Evolutionary conservation across 2,888 invertebrate species (phyloP).

Genomic region (Augiades crinisus): DNA sequence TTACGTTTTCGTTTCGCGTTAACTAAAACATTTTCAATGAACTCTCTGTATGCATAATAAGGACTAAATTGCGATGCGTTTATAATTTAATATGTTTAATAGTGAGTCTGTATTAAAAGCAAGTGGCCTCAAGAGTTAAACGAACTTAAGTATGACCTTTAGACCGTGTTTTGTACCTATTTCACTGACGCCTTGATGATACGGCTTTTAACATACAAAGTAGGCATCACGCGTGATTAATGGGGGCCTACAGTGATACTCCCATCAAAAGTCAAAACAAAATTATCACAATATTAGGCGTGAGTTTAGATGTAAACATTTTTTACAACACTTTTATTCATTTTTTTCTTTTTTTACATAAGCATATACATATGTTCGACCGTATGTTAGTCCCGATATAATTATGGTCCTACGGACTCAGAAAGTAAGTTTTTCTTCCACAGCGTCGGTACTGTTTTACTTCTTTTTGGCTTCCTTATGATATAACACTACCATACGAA

Average conservation of each 20-base stretch:
- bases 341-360: too few species aligned
- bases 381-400: too few species aligned
- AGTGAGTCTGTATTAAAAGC: slow-evolving; percentile 9
- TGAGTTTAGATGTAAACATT: neutral
- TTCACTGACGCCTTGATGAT: slow-evolving; percentile 9
- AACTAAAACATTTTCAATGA: neutral
- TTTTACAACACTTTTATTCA: too few species aligned
- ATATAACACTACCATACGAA: too few species aligned
- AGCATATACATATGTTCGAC: too few species aligned
- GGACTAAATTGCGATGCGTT: neutral
- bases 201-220: slow-evolving; percentile 24
- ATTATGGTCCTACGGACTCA: too few species aligned
- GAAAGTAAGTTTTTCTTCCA: too few species aligned
- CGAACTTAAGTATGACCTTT: slow-evolving; percentile 64
- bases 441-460: too few species aligned
- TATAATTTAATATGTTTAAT: neutral
- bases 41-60: neutral
- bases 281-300: slow-evolving; percentile 13
- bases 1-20: neutral
- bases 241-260: neutral
- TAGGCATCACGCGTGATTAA: slow-evolving; percentile 13
- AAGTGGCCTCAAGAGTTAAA: slow-evolving; percentile 49
- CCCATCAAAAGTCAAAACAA: slow-evolving; percentile 12
- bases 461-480: too few species aligned
- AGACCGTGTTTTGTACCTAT: slow-evolving; percentile 24